phyloP scores from a whole-genome alignment of 2,888 invertebrate genomes.

The Cosmia pyralina region DNA sequence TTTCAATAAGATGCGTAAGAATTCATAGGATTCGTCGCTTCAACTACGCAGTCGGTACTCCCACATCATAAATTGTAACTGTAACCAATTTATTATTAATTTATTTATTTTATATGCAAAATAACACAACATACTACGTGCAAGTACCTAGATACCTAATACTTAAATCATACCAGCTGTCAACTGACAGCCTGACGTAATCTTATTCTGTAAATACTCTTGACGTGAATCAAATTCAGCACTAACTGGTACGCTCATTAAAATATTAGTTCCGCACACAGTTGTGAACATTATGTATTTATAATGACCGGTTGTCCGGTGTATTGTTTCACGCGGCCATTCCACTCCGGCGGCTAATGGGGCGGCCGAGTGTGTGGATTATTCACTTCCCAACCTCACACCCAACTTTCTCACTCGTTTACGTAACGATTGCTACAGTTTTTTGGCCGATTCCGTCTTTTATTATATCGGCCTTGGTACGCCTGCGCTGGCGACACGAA shows the following conservation, averaged over 20 bases:
- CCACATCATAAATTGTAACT: slow-evolving; percentile 1
- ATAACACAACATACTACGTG: neutral
- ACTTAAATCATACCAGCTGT: slow-evolving; percentile 8
- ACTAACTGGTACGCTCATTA: slow-evolving; percentile 48
- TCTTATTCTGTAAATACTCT: slow-evolving; percentile 38
- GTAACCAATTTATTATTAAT: neutral
- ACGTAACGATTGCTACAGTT: slow-evolving; percentile 81
- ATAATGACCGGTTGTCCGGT: slow-evolving; percentile 66
- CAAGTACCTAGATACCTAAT: slow-evolving; percentile 3
- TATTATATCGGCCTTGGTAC: slow-evolving; percentile 82
- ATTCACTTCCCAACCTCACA: slow-evolving; percentile 71
- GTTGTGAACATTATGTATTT: slow-evolving; percentile 64
- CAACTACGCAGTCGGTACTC: neutral
- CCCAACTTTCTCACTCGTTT: slow-evolving; percentile 80
- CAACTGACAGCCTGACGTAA: slow-evolving; percentile 45
- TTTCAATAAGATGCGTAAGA: no score
- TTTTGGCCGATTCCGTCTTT: slow-evolving; percentile 78
- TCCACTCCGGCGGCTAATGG: slow-evolving; percentile 67
- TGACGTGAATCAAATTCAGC: slow-evolving; percentile 48
- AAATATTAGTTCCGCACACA: slow-evolving; percentile 65
- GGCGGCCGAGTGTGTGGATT: slow-evolving; percentile 65
- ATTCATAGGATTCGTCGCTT: no score
- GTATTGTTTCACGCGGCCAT: slow-evolving; percentile 71
- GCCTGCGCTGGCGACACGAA: slow-evolving; percentile 76
- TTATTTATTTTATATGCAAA: slow-evolving; percentile 20